A percentile compares a stretch with the other conserved stretches of the same genome.
phyloP scores from a whole-genome alignment of 2,888 invertebrate species.

The Heterodera filipjevi region DNA sequence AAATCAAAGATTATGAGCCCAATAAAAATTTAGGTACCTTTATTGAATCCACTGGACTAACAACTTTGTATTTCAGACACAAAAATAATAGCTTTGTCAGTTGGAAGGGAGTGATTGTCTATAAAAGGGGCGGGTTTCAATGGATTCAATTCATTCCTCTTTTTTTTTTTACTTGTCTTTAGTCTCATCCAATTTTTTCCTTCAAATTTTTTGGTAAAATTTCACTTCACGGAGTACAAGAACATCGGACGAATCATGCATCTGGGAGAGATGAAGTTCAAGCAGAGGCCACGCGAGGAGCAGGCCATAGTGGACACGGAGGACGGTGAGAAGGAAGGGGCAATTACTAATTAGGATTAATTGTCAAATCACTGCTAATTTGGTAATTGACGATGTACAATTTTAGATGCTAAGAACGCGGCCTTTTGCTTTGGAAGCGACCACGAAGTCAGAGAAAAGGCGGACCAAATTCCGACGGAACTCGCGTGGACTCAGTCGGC shows the following conservation, averaged over 20 bases:
- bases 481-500: slow-evolving; percentile 30
- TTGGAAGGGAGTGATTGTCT: too few relatives aligned
- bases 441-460: slow-evolving; percentile 74
- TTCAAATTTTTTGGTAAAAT: too few relatives aligned
- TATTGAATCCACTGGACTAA: too few relatives aligned
- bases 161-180: too few relatives aligned
- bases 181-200: too few relatives aligned
- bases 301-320: slow-evolving; percentile 81
- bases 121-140: too few relatives aligned
- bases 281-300: slow-evolving; percentile 99
- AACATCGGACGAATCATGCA: slow-evolving; percentile 94
- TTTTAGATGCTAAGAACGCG: slow-evolving; percentile 66
- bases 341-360: neutral
- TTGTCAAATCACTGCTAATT: neutral
- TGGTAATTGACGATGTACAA: too few relatives aligned
- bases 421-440: slow-evolving; percentile 53
- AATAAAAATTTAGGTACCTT: too few relatives aligned
- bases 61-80: too few relatives aligned
- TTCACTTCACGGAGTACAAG: slow-evolving; percentile 94
- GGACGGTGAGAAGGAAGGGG: slow-evolving; percentile 41
- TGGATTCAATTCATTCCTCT: too few relatives aligned
- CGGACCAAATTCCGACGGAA: slow-evolving; percentile 80
- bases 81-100: too few relatives aligned
- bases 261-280: slow-evolving; percentile 99
- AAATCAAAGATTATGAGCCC: too few relatives aligned